Percentiles rank a stretch among this genome's conserved stretches.
Conservation (phyloP, 1,140 invertebrate genomes). For the Trichonephila clavata region DNA sequence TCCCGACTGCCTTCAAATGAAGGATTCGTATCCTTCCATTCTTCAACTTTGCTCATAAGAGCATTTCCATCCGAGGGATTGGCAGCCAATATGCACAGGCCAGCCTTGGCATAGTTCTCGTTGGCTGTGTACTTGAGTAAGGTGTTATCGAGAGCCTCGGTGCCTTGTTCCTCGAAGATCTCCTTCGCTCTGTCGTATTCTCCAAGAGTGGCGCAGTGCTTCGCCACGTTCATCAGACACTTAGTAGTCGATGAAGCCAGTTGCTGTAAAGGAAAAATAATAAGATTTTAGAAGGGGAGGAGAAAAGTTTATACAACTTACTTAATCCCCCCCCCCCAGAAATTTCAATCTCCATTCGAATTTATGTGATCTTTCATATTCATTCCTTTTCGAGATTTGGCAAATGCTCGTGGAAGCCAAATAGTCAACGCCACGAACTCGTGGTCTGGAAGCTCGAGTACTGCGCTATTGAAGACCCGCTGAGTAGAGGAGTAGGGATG, state of each 20-base stretch:
- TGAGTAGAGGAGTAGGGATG: too few relatives aligned
- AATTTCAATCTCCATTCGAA: too few relatives aligned
- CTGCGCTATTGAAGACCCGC: too few relatives aligned
- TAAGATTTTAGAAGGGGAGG: too few relatives aligned
- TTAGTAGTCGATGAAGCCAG: slow-evolving; percentile 63
- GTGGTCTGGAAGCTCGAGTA: too few relatives aligned
- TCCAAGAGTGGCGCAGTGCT: slow-evolving; percentile 35
- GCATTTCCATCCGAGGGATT: slow-evolving; percentile 51
- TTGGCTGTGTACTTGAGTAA: slow-evolving; percentile 68
- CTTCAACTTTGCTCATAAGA: neutral
- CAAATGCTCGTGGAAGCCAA: too few relatives aligned
- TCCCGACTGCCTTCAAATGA: slow-evolving; percentile 51
- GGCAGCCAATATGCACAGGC: slow-evolving; percentile 36
- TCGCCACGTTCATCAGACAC: slow-evolving; percentile 36
- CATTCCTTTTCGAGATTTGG: too few relatives aligned
- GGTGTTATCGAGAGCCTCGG: slow-evolving; percentile 36
- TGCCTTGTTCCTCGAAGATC: slow-evolving; percentile 51
- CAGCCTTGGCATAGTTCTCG: slow-evolving; percentile 46
- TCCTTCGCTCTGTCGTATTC: slow-evolving; percentile 45
- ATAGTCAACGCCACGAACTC: too few relatives aligned
- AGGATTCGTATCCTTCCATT: slow-evolving; percentile 49
- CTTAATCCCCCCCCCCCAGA: too few relatives aligned
- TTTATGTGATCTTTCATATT: too few relatives aligned
- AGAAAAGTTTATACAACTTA: too few relatives aligned
- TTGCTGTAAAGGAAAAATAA: slow-evolving; percentile 24